phyloP scores from a whole-genome alignment of 2,113 vertebrate genomes.

The Brachionichthys hirsutus region DNA sequence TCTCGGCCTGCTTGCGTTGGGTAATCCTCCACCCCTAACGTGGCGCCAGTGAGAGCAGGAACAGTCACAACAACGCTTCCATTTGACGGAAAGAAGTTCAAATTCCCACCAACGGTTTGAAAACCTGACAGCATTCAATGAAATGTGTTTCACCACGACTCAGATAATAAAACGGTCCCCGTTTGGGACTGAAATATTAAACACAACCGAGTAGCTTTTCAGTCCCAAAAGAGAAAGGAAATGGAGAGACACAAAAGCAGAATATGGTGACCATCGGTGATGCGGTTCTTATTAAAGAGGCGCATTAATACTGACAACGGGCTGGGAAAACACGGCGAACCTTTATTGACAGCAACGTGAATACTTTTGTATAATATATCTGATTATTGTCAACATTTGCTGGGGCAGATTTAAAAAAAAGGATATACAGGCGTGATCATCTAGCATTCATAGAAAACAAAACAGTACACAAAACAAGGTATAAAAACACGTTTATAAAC shows the following conservation, averaged over 20 bases:
- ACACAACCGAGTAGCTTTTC: background rate
- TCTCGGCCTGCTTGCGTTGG: conserved; percentile 11
- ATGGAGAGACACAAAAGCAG: no score
- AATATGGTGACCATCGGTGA: accelerated
- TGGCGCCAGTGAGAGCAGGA: background rate
- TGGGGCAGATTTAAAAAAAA: conserved; percentile 70
- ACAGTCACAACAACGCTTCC: background rate
- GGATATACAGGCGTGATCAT: conserved; percentile 63
- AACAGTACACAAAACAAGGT: conserved; percentile 63
- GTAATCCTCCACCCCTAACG: background rate
- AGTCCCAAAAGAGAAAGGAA: no score
- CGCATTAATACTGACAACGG: no score
- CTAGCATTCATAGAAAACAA: conserved; percentile 70
- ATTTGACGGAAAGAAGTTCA: background rate
- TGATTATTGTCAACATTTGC: conserved; percentile 75
- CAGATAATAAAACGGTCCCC: background rate
- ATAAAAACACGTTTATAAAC: conserved; percentile 70
- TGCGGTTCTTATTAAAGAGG: background rate
- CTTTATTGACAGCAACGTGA: conserved; percentile 96
- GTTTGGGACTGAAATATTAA: background rate
- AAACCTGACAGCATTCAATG: no score
- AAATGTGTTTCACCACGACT: no score
- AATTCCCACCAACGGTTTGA: background rate
- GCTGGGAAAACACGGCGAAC: conserved; percentile 75
- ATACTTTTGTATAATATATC: conserved; percentile 78